phyloP scores from a whole-genome alignment of 2,113 vertebrate species.

The Stigmatopora argus region DNA sequence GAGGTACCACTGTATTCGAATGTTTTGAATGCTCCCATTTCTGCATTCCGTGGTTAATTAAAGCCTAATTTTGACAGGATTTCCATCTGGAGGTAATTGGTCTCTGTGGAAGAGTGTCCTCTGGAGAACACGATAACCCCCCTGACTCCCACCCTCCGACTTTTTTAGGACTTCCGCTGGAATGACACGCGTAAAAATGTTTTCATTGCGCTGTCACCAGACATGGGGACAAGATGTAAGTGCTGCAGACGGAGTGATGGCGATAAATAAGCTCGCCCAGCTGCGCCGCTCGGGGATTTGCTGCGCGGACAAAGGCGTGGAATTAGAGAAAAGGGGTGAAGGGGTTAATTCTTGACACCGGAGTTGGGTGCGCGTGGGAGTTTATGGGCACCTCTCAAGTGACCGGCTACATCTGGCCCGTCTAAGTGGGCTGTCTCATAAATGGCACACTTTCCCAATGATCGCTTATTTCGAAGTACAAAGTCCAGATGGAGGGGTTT shows the following conservation, averaged over 20 bases:
- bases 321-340: slow-evolving; percentile 11
- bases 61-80: slow-evolving; percentile 71
- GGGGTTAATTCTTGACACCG: slow-evolving; percentile 36
- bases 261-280: slow-evolving; percentile 49
- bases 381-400: slow-evolving; percentile 65
- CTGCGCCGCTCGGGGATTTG: slow-evolving; percentile 40
- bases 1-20: too few relatives aligned
- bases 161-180: slow-evolving; percentile 58
- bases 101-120: slow-evolving; percentile 65
- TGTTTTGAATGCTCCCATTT: slow-evolving; percentile 64
- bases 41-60: slow-evolving; percentile 65
- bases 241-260: slow-evolving; percentile 36
- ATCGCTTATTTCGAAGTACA: slow-evolving; percentile 54
- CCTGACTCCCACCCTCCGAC: slow-evolving; percentile 6
- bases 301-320: slow-evolving; percentile 34
- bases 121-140: slow-evolving; percentile 47
- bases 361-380: slow-evolving; percentile 29
- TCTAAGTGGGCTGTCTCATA: slow-evolving; percentile 58
- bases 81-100: slow-evolving; percentile 77
- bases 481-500: slow-evolving; percentile 47
- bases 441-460: slow-evolving; percentile 54
- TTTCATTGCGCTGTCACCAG: slow-evolving; percentile 64
- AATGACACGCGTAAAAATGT: slow-evolving; percentile 58
- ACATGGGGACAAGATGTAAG: slow-evolving; percentile 52
- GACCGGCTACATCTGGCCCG: slow-evolving; percentile 63